phyloP scores from a whole-genome alignment of 2,797 vertebrate species.

The Numenius phaeopus region DNA sequence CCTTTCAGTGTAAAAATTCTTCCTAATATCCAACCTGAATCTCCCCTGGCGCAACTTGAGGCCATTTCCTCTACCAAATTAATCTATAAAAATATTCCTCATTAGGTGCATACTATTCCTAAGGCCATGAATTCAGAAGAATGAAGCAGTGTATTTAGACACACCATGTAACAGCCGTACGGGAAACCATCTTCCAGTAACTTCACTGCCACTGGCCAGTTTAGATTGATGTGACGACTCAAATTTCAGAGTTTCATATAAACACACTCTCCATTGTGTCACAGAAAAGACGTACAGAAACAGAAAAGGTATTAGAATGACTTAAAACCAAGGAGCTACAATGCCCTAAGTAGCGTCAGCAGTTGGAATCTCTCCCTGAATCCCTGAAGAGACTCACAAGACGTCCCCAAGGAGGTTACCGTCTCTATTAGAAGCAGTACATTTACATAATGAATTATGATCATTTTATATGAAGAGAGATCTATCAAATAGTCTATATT shows the following conservation, averaged over 20 bases:
- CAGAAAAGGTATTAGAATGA: not conserved
- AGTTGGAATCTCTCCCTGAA: not conserved
- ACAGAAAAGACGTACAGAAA: not conserved
- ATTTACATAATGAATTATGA: conserved; percentile 20
- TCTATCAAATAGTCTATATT: not conserved
- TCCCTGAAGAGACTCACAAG: not conserved
- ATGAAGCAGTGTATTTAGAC: not conserved
- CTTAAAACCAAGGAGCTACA: not conserved
- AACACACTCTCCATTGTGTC: not conserved
- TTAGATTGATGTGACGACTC: not conserved
- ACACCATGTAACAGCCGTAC: not conserved
- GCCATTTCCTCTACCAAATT: not conserved
- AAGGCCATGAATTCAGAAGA: not conserved
- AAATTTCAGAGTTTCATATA: not conserved
- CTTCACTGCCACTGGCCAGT: not conserved
- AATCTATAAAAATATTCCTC: not conserved
- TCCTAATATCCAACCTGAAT: no score
- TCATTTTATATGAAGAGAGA: not conserved
- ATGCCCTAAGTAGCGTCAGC: not conserved
- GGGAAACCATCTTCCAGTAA: not conserved
- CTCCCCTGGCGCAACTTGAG: no score
- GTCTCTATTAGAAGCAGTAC: not conserved
- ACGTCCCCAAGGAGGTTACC: not conserved
- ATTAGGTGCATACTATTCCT: not conserved
- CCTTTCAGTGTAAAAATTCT: no score